Conservation (phyloP, 2,113 vertebrate genomes). For the Dasypus novemcinctus region DNA sequence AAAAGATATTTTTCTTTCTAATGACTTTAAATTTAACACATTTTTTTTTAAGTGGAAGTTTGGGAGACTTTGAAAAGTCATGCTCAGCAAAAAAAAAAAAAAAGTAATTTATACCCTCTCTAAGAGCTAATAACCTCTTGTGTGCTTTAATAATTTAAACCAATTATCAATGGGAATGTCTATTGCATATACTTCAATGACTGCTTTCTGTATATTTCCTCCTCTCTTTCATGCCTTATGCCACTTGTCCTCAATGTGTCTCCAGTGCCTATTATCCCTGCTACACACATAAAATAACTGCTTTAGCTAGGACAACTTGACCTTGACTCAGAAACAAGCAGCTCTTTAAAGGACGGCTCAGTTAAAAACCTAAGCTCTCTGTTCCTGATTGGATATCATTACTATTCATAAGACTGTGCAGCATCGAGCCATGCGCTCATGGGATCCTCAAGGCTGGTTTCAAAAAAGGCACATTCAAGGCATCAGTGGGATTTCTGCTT, state of each 20-base stretch:
- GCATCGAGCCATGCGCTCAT: conserved; percentile 70
- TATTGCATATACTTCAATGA: conserved; percentile 85
- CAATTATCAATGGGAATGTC: conserved; percentile 83
- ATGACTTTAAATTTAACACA: conserved; percentile 65
- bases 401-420: conserved; percentile 83
- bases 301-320: conserved; percentile 83
- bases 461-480: conserved; percentile 63
- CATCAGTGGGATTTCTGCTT: conserved; percentile 65
- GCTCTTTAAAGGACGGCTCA: conserved; percentile 86
- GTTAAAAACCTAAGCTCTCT: conserved; percentile 84
- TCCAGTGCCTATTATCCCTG: conserved; percentile 81
- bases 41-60: conserved; percentile 72
- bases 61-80: conserved; percentile 78
- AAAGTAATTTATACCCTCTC: conserved; percentile 78
- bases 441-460: conserved; percentile 77
- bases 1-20: conserved; percentile 68
- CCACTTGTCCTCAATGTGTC: conserved; percentile 81
- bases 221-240: conserved; percentile 77
- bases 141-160: conserved; percentile 85
- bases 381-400: conserved; percentile 84
- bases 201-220: conserved; percentile 81
- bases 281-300: conserved; percentile 81
- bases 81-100: conserved; percentile 79
- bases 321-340: conserved; percentile 81
- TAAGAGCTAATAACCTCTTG: conserved; percentile 81